Base-by-base conservation (phyloP, 2,888 invertebrate species). In the Acanthopleura granulata region DNA sequence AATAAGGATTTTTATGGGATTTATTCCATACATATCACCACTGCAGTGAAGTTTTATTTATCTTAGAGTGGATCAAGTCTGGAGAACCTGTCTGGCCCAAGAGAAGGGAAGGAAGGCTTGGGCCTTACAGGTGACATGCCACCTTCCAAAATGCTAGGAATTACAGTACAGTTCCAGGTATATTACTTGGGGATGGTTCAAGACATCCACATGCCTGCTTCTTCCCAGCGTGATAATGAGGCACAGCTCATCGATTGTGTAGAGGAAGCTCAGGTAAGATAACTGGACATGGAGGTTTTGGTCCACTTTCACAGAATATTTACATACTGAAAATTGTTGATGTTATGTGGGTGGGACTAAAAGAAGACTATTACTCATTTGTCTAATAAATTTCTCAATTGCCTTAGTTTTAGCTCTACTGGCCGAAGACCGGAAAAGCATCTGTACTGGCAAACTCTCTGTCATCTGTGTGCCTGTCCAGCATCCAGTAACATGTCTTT, bases 201-300 rank as follows among this genome's bases (percentile, higher is more conserved):
- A 29, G 85, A 89, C 70, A 84, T 88, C 57, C 84, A 85, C 62
- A 82, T 88, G 80, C 84, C 83, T 9, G 85, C 84, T 51, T 84
- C 85, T 12, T 75, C 79, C 61, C 82, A 83, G 16, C 74, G 88
- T 61, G 88, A 89, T 79, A 83, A 83, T n/a, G 89, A 90, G 51
- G 87, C 88, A 9, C 87, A 89, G 73, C 84, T 90, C n/a, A 85
- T 90, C 30, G 89, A 90, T 75, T 82, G 84, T 74, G 82, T 90
- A 0, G 89, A 89, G 74, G 89, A 89, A 76, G 86, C 85, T n/a
- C 89, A 89, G 85, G 89, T 87, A 78, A 27, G 62, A 30, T 49
- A 66, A 66, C 40, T 40, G 40, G 3, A 40, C 40, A 3, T 40
- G 9, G 40, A 40, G 9, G 9, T 40, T 40, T 40, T 3, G 4